These are phyloP conservation scores for Apteryx owenii DNA, from an alignment of 2,113 vertebrate species.

Conservation along the genomic window DNA sequence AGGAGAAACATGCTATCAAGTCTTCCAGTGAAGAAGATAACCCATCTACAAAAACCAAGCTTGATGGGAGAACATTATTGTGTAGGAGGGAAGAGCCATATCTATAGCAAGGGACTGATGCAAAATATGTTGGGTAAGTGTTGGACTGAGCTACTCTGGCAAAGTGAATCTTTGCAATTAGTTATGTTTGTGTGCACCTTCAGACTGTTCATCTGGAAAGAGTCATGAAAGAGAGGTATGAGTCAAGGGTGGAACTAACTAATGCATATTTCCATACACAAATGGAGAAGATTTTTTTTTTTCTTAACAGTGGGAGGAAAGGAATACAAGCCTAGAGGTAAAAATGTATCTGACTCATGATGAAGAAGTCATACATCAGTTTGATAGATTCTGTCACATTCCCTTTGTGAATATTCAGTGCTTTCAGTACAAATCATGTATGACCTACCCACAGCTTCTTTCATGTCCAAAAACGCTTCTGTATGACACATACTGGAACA, in stretches of 20 bases:
- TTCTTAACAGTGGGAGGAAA: neutral
- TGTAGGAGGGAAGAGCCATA: neutral
- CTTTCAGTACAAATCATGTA: neutral
- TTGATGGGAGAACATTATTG: neutral
- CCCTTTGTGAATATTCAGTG: neutral
- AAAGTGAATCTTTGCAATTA: neutral
- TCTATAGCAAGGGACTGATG: neutral
- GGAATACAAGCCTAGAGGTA: neutral
- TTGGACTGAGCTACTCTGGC: neutral
- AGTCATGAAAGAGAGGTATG: neutral
- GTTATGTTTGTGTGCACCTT: neutral
- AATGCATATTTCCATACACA: neutral
- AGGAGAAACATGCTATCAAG: neutral
- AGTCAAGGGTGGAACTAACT: constrained; percentile 17
- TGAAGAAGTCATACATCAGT: neutral
- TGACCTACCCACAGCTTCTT: neutral
- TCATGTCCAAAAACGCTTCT: neutral
- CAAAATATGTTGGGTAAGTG: neutral
- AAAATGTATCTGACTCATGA: constrained; percentile 7
- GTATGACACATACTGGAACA: neutral
- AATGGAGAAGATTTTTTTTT: neutral
- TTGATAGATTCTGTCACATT: neutral
- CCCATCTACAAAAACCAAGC: neutral
- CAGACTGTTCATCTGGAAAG: neutral
- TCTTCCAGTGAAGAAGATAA: neutral